These are phyloP conservation scores for Bergia sp. DNA, from an alignment of 92 coral and sea anemone species.

Conservation along the genomic window DNA sequence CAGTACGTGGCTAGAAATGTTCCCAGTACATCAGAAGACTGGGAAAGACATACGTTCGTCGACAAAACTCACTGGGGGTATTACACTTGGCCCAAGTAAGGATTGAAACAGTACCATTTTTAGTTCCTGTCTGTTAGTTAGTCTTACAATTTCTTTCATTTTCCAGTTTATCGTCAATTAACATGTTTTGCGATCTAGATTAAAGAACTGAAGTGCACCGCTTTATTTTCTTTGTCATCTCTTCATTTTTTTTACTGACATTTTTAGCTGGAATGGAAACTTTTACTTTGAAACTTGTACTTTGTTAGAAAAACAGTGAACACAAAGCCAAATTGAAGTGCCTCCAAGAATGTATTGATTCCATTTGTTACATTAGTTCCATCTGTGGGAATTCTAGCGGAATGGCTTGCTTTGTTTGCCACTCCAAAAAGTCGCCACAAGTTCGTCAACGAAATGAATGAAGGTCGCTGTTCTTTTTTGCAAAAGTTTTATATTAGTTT, in stretches of 20 bases:
- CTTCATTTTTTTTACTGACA: not conserved
- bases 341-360: too few species aligned
- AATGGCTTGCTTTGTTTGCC: not conserved
- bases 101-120: not conserved
- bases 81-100: conserved; percentile 99
- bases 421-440: too few species aligned
- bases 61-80: conserved; percentile 99
- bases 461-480: too few species aligned
- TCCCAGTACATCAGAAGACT: conserved; percentile 75
- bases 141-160: not conserved
- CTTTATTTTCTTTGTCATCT: not conserved
- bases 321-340: not conserved
- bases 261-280: too few species aligned
- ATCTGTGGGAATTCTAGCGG: not conserved
- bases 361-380: too few species aligned
- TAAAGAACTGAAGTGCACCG: not conserved
- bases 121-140: not conserved
- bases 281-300: too few species aligned
- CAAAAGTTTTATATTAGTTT: too few species aligned
- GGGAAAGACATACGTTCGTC: conserved; percentile 86
- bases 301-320: too few species aligned
- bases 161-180: not conserved
- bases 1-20: conserved; percentile 75
- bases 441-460: too few species aligned
- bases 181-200: not conserved